Base-by-base conservation (phyloP, 2,888 invertebrate species). In the Adela reaumurella region DNA sequence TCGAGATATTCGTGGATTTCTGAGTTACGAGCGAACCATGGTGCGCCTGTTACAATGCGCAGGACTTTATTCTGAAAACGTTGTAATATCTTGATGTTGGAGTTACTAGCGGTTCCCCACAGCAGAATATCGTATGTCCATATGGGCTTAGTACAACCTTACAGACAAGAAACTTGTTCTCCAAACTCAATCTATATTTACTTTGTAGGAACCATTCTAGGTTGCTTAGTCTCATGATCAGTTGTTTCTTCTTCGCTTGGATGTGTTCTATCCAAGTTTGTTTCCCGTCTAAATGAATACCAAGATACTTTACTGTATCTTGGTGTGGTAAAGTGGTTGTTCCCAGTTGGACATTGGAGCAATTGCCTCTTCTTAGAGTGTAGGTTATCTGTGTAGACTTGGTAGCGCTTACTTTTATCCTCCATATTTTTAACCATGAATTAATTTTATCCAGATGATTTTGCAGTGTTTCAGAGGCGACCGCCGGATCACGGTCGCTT, bases 301-400 rank as follows among this genome's bases (percentile, higher is more conserved):
- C 52, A 8, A 50, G 45, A 24, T 52, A 50, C 24, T 47, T 53
- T 19, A 43, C 35, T 14, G 3, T 11, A 16, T 47, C 19, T 20
- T 8, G 18, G 8, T 50, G 47, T 10, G 52, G 47, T 3, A 49
- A n/a, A 3, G 1, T 19, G 18, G 16, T 43, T 17, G 16, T n/a
- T n/a, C 43, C 45, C 2, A 52, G 50, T 19, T 35, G 47, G 1
- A 52, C 52, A 5, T 46, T 46, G 1, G 51, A 48, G 16, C 50
- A 52, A 20, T 44, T 43, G 3, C 35, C 45, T 19, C 28, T 48
- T 18, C 49, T 46, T 3, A 54, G 35, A 8, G 50, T 49, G n/a
- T 50, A 52, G 1, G 52, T 53, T 2, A 54, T 45, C 3, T 55
- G 51, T 11, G 19, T 43, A 1, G 51, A 55, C 46, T 55, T 52